Percentiles rank a stretch among this genome's conserved stretches.
These are phyloP conservation scores for Harpalus rubripes DNA, from an alignment of 2,888 invertebrate species.

Conservation along the genomic window DNA sequence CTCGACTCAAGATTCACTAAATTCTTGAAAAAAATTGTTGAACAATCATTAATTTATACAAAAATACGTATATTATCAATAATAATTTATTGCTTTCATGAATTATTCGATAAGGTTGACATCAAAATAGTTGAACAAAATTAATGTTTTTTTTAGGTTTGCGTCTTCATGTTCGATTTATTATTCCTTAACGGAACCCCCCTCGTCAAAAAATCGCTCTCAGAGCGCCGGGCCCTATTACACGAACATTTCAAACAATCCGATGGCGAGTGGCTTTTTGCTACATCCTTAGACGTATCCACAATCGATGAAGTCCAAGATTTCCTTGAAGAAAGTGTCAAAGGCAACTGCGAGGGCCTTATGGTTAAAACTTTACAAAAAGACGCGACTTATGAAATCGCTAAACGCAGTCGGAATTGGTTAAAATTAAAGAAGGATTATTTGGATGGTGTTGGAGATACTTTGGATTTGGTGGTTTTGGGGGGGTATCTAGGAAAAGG, in stretches of 20 bases:
- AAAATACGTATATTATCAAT: too few relatives aligned
- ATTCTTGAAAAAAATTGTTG: too few relatives aligned
- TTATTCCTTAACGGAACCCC: conserved; percentile 93
- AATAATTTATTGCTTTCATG: too few relatives aligned
- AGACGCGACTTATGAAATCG: conserved; percentile 97
- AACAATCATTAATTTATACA: too few relatives aligned
- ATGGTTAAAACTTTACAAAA: conserved; percentile 97
- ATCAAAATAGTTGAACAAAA: too few relatives aligned
- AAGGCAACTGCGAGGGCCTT: conserved; percentile 97
- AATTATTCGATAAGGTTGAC: too few relatives aligned
- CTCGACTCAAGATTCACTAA: too few relatives aligned
- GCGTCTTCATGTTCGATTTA: conserved; percentile 97
- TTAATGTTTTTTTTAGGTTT: conserved; percentile 82
- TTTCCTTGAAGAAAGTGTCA: conserved; percentile 96
- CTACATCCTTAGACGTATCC: conserved; percentile 88
- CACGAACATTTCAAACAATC: conserved; percentile 84
- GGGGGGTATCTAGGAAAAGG: conserved; percentile 97
- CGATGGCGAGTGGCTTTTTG: conserved; percentile 93
- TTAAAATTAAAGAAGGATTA: conserved; percentile 98
- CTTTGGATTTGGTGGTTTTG: conserved; percentile 95
- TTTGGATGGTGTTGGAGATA: conserved; percentile 97
- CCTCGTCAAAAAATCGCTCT: conserved; percentile 88
- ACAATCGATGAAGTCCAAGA: conserved; percentile 95
- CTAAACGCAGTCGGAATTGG: conserved; percentile 96
- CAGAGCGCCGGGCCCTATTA: conserved; percentile 86